Evolutionary conservation across 2,888 invertebrate species (phyloP), one percentile per base, ranked within the genome.

Genomic region (Creontiades dilutus): DNA sequence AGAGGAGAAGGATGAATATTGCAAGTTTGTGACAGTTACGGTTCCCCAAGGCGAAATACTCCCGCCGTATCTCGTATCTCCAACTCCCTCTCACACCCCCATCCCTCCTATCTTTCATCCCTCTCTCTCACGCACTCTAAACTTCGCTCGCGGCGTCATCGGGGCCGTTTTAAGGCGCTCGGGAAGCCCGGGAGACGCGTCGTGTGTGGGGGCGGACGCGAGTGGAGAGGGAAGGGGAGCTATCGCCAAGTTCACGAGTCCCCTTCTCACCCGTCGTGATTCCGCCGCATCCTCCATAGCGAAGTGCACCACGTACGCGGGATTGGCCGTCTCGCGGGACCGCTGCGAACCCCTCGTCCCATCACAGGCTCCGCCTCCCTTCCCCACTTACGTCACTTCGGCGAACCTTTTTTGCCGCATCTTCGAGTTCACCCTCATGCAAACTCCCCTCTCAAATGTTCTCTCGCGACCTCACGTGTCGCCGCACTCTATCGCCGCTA

Each of bases 11-110:
- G 52, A 52, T 12, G 52, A 75, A 19, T 13, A n/a, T 78, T 78
- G 85, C 23, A 85, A 85, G 55, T 85, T 57, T 28, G 16, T 85
- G 85, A 85, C 85, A 85, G 57, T 85, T 57, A 85, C 28, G 57
- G 61, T 28, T 85, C 85, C 85, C 85, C 28, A 55, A 85, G 85
- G 85, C 27, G 61, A 85, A 7, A 28, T 27, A n/a, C 48, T 48
- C 80, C 23, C 23, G 23, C 61, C 3, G 80, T 47, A 48, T 80
- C 46, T 80, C 37, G 37, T 37, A 37, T 37, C 37, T n/a, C n/a
- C n/a, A 4, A 9, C 61, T 7, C 19, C 13, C n/a, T 4, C n/a
- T 61, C 19, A 2, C 4, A 4, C n/a, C 61, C 61, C 57, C 57
- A 14, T 14, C 13, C 61, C 61, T 61, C 19, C 61, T 61, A 19